Percentiles rank a stretch among this genome's conserved stretches.
These are phyloP conservation scores for Chirona hameri DNA, from an alignment of 2,888 invertebrate species.

Conservation along the genomic window DNA sequence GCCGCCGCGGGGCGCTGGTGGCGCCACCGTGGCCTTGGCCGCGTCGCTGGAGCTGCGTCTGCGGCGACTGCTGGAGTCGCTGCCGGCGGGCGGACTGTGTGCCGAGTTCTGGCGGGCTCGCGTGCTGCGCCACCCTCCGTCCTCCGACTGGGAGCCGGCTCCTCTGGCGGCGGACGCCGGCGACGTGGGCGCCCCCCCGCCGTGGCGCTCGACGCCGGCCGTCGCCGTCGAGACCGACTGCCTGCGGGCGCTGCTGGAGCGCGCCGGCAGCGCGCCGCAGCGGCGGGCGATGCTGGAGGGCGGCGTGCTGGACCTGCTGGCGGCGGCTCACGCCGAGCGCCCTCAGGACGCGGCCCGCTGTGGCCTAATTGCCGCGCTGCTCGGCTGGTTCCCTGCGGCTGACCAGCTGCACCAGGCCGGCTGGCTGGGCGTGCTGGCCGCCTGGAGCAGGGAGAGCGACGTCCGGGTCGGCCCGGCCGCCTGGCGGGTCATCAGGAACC, in stretches of 20 bases:
- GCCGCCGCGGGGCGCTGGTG: not conserved
- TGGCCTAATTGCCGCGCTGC: not conserved
- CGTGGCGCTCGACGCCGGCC: not conserved
- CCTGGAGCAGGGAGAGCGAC: not conserved
- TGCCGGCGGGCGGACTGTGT: not conserved
- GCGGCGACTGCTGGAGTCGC: not conserved
- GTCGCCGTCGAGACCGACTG: not conserved
- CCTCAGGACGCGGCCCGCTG: not conserved
- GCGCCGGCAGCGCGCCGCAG: not conserved
- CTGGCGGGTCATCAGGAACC: not conserved
- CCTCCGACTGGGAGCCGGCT: not conserved
- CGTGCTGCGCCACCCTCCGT: not conserved
- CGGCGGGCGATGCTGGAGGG: not conserved
- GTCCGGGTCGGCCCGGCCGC: not conserved
- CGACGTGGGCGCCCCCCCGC: not conserved
- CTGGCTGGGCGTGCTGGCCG: slow-evolving; percentile 7
- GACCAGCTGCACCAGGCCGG: not conserved
- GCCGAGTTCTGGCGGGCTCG: not conserved
- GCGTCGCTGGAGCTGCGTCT: not conserved
- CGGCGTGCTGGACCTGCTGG: not conserved
- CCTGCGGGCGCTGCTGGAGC: not conserved
- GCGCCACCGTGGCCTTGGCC: not conserved
- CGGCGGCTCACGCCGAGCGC: not conserved
- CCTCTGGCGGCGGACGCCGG: not conserved
- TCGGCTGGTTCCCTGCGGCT: not conserved